These are phyloP conservation scores for Leuctra nigra DNA, from an alignment of 2,888 invertebrate species.

Conservation along the genomic window DNA sequence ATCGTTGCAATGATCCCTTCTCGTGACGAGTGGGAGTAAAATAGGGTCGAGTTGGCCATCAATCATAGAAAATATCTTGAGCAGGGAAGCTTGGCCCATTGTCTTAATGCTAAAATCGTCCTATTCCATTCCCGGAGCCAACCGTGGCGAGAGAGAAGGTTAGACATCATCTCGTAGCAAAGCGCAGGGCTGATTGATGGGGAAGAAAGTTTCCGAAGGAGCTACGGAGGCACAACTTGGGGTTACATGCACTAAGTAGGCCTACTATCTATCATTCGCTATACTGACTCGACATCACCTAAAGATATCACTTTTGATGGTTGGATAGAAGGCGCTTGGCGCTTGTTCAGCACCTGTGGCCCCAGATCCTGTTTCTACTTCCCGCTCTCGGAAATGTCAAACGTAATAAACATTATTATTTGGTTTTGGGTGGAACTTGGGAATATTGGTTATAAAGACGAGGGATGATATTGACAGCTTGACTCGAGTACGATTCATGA, in stretches of 20 bases:
- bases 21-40: not conserved
- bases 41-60: not conserved
- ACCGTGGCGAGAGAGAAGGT: not conserved
- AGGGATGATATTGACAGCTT: not conserved
- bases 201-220: conserved; percentile 6
- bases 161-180: not conserved
- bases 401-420: no score
- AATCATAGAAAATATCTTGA: not conserved
- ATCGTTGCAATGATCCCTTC: not conserved
- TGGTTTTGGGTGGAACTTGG: not conserved
- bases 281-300: no score
- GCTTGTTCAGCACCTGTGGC: no score
- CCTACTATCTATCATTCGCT: no score
- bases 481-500: not conserved
- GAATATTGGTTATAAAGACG: not conserved
- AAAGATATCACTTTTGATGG: no score
- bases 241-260: no score
- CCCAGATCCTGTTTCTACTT: no score
- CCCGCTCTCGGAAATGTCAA: no score
- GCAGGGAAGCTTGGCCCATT: not conserved
- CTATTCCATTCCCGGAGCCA: not conserved
- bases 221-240: not conserved
- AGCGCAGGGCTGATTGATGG: not conserved
- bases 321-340: no score
- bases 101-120: conserved; percentile 6